Base-by-base conservation (phyloP, 2,113 vertebrate genomes). In the Rhadina sibilatrix region DNA sequence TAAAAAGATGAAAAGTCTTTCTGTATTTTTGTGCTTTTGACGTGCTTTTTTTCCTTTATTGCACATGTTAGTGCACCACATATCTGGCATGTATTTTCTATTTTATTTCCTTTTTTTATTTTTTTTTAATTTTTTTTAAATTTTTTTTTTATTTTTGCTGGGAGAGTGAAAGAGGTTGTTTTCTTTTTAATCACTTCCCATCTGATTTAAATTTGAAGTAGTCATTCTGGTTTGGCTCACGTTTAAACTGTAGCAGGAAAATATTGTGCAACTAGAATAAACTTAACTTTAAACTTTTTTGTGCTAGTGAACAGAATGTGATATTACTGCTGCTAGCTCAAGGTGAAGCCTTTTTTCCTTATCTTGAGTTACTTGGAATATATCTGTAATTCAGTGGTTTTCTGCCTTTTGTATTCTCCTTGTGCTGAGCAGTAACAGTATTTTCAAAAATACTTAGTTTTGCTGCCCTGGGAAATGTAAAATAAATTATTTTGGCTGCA, bases 131-230 rank as follows among this genome's bases (percentile, higher is more conserved):
- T n/a, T n/a, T n/a, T n/a, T n/a, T n/a, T n/a, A n/a, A n/a, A n/a
- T n/a, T n/a, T n/a, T 82, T 94, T 87, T 40, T 24, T 46, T 57
- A 47, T 46, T 50, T 82, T 94, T 87, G 5, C 37, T 70, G 56
- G 18, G 10, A 33, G 5, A 78, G 7, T 10, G 23, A 79, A 35
- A 59, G 52, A 61, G 35, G 23, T 83, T 90, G 53, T 87, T 95
- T 93, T 93, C 23, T 86, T 74, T 77, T 44, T 75, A 74, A 76
- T 92, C 1, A 2, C 76, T 83, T 86, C 63, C 75, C 91, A 91
- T 92, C 88, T 95, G 90, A 96, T 93, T 96, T 92, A 70, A 90
- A 94, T 97, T 95, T 96, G 88, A 94, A 89, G 47, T 84, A 94
- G 72, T 87, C 38, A 42, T 87, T 94, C 87, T 94, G 69, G 56